phyloP scores from a whole-genome alignment of 2,888 invertebrate species.

The Gasteruption jaculator region DNA sequence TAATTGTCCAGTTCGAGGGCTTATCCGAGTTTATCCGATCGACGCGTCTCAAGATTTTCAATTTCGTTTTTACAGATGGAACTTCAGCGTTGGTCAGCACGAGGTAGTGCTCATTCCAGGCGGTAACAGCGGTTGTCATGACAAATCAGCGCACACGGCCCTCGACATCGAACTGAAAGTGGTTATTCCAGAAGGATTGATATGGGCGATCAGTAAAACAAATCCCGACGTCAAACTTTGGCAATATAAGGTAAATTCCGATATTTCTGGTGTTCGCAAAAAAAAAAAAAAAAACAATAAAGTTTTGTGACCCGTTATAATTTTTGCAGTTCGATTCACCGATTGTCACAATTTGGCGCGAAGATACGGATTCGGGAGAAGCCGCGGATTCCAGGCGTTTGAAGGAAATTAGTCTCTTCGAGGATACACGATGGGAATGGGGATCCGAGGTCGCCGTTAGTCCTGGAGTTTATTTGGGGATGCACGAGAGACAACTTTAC shows the following conservation, averaged over 20 bases:
- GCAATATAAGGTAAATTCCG: conserved; percentile 72
- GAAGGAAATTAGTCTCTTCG: conserved; percentile 69
- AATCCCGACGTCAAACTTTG: conserved; percentile 62
- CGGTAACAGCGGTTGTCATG: conserved; percentile 52
- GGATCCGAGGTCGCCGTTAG: conserved; percentile 48
- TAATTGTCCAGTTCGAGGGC: no score
- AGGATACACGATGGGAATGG: conserved; percentile 56
- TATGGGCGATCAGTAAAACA: conserved; percentile 63
- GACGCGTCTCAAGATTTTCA: not conserved
- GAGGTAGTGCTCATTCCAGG: conserved; percentile 63
- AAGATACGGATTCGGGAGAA: conserved; percentile 52
- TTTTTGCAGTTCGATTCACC: conserved; percentile 71
- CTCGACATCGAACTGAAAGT: conserved; percentile 59
- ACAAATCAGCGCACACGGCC: conserved; percentile 23
- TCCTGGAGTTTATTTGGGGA: conserved; percentile 79
- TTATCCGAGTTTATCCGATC: no score
- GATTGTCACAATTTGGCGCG: conserved; percentile 84
- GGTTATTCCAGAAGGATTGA: conserved; percentile 67
- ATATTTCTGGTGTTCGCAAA: no score
- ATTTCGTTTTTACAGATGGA: conserved; percentile 64
- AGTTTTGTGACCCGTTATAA: conserved; percentile 9
- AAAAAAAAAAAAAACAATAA: not conserved
- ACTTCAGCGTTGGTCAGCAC: conserved; percentile 91
- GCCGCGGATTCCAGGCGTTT: conserved; percentile 49
- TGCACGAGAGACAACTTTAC: conserved; percentile 73